Percentiles rank a stretch among this genome's conserved stretches.
Evolutionary conservation across 2,888 invertebrate genomes (phyloP).

Genomic region (Torymus auratus): DNA sequence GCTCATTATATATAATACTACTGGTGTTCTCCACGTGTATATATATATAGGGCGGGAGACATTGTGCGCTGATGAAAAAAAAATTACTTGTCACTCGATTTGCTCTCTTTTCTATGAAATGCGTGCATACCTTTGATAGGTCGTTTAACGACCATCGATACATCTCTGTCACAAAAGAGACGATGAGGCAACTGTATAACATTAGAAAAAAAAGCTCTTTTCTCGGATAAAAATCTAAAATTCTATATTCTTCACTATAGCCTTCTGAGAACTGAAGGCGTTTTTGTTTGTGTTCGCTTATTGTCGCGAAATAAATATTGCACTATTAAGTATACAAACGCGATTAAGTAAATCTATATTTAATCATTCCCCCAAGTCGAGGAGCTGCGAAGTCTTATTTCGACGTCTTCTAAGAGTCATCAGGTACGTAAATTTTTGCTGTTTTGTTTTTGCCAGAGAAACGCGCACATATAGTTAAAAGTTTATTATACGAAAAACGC

Average conservation of each 20-base stretch:
- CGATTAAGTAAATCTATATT: slow-evolving; percentile 24
- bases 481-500: background rate
- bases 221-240: background rate
- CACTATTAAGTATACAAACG: slow-evolving; percentile 34
- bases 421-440: slow-evolving; percentile 51
- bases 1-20: slow-evolving; percentile 2
- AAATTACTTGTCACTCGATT: too few relatives aligned
- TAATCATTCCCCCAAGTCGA: slow-evolving; percentile 28
- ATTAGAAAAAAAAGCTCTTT: too few relatives aligned
- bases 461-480: background rate
- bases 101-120: too few relatives aligned
- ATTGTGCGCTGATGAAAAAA: too few relatives aligned
- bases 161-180: background rate
- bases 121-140: background rate
- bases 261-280: slow-evolving; percentile 45
- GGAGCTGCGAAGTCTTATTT: slow-evolving; percentile 50
- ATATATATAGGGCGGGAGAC: too few relatives aligned
- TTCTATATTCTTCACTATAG: background rate
- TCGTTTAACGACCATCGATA: slow-evolving; percentile 5
- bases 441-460: background rate
- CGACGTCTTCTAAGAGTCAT: slow-evolving; percentile 43
- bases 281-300: background rate
- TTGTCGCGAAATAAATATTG: slow-evolving; percentile 46
- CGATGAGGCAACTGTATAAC: too few relatives aligned
- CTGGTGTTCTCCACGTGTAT: background rate